A percentile compares a stretch with the other conserved stretches of the same genome.
phyloP scores from a whole-genome alignment of 2,888 invertebrate species.

The Spodoptera littoralis region DNA sequence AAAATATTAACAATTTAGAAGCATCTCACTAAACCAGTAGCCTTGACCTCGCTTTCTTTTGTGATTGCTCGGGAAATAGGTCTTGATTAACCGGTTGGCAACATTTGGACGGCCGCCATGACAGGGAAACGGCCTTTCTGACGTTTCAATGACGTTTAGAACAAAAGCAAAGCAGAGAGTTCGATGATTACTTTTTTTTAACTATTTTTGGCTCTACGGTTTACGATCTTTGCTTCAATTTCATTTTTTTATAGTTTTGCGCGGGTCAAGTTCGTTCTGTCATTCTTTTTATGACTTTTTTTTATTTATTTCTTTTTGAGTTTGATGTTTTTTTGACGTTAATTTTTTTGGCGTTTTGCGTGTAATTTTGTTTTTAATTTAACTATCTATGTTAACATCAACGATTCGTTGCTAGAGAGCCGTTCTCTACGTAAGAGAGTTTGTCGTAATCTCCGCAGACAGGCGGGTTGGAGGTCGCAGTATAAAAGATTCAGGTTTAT shows the following conservation, averaged over 20 bases:
- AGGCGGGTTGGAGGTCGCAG: too few relatives aligned
- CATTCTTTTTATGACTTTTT: conserved; percentile 13
- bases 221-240: conserved; percentile 35
- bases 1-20: conserved; percentile 31
- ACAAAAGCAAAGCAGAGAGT: conserved; percentile 65
- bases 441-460: too few relatives aligned
- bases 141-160: conserved; percentile 76
- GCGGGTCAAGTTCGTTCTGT: conserved; percentile 43
- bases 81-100: conserved; percentile 40
- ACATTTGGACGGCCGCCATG: conserved; percentile 74
- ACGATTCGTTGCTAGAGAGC: too few relatives aligned
- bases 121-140: conserved; percentile 76
- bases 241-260: conserved; percentile 35
- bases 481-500: too few relatives aligned
- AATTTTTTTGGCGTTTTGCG: too few relatives aligned
- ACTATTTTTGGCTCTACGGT: conserved; percentile 49
- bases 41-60: conserved; percentile 41
- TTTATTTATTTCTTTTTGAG: conserved; percentile 9
- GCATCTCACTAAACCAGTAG: conserved; percentile 5
- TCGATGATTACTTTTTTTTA: conserved; percentile 37
- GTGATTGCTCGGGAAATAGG: conserved; percentile 14
- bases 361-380: too few relatives aligned
- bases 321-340: conserved; percentile 8
- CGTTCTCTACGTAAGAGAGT: too few relatives aligned
- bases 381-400: too few relatives aligned